Evolutionary conservation across 2,888 invertebrate species (phyloP), one percentile per base, ranked within the genome.

Genomic region (Volucella inflata): DNA sequence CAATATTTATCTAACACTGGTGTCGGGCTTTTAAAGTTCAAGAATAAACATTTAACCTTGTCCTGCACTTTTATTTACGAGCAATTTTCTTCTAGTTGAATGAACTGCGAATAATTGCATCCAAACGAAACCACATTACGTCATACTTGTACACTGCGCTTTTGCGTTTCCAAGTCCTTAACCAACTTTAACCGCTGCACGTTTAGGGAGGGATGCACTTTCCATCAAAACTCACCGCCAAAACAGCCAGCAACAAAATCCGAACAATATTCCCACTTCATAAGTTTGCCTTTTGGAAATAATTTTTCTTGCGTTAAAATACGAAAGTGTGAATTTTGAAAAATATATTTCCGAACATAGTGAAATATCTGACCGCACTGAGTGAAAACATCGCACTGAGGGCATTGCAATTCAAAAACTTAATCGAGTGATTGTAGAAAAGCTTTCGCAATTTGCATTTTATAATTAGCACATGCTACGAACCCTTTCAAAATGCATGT

Each of bases 181-280:
- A n/a, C 21, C 21, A 30, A 51, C 30, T 36, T 12, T 17, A 16
- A 42, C 57, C 76, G 60, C 81, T 70, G 53, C 21, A 12, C 51
- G n/a, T n/a, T n/a, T n/a, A 64, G 50, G 11, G 44, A 44, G 44
- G 48, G 1, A 10, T 6, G 65, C 62, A 64, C 46, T 36, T 30
- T 17, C 16, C 70, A 36, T 55, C 59, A 65, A 8, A 53, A 90
- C 91, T 91, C 91, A 94, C 94, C 94, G 87, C 93, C 94, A 87
- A 93, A 90, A 92, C 93, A 94, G 88, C 94, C 94, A 78, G 94
- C 94, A 84, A 93, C 90, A 89, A 94, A 94, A 89, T 94, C 94
- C 74, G 90, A 90, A 87, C 91, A 92, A 88, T 90, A 89, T 87
- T 91, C 92, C 91, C 90, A 90, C 89, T 91, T 91, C 90, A 90